Evolutionary conservation across 2,113 vertebrate genomes (phyloP), one percentile per base, ranked within the genome.

Genomic region (Poicephalus meyeri): DNA sequence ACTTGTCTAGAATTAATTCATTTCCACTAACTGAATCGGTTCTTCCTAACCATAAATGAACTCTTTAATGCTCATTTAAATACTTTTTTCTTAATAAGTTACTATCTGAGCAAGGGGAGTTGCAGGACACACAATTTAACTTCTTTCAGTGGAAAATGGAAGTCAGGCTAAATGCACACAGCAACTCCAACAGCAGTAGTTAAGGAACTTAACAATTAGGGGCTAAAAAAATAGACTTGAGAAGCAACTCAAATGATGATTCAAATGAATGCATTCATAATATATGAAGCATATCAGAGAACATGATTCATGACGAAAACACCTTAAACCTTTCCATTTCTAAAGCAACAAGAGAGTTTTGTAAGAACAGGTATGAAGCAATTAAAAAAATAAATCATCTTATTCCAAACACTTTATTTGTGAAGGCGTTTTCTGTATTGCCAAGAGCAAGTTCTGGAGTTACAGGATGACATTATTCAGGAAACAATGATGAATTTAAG

Each of bases 331-430:
- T 55, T 68, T 78, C 61, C 2, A 53, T 64, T 88, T n/a, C 46
- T 76, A 63, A 58, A 64, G 65, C 66, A 60, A 52, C 31, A 35
- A 3, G 52, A 60, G 25, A 53, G 37, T 35, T 94, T 69, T 65
- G 17, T 47, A 92, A 72, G 64, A 88, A 69, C 35, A 86, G 29
- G 53, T 73, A 35, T 70, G 64, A 86, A 91, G 47, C 42, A 52
- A 78, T 72, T 95, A 18, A 92, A 86, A 95, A 87, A 96, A 74
- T 88, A 80, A 52, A 77, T 76, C 6, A 0, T 37, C 25, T 87
- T 93, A 91, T 68, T 95, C 87, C 91, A 95, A 93, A 94, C 28
- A 41, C 41, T 96, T 93, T 96, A 89, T 96, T 96, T 78, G 76
- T 46, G 70, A 31, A 77, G 69, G 80, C 49, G 47, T 86, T 86